Conservation (phyloP, 2,113 vertebrate genomes). For the Phycodurus eques region DNA sequence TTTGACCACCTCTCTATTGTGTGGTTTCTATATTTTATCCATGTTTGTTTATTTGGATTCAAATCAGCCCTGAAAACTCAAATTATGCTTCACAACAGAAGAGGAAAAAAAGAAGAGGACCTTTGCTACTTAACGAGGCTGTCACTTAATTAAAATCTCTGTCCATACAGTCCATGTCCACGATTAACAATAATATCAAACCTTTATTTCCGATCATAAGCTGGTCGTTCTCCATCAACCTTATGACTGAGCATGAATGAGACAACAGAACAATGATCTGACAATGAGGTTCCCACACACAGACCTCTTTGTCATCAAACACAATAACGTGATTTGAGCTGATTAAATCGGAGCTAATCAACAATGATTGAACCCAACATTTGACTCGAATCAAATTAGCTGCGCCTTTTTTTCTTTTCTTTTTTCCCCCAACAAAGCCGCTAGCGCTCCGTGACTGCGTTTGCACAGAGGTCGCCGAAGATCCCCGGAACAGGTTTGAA, state of each 20-base stretch:
- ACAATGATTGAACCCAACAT: conserved; percentile 68
- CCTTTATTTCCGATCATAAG: not conserved
- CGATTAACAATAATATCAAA: conserved; percentile 34
- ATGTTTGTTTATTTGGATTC: too few species aligned
- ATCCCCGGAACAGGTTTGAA: conserved; percentile 61
- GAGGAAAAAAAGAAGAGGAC: not conserved
- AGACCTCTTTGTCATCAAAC: conserved; percentile 73
- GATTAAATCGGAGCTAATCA: conserved; percentile 75
- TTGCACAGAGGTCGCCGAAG: conserved; percentile 35
- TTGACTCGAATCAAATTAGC: conserved; percentile 73
- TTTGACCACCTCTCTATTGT: too few species aligned
- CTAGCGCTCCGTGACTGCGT: conserved; percentile 30
- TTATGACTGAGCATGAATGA: conserved; percentile 63
- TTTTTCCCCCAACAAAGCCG: conserved; percentile 33
- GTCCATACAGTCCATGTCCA: conserved; percentile 23
- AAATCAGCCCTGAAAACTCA: too few species aligned
- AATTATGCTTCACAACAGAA: not conserved
- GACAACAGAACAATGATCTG: conserved; percentile 69
- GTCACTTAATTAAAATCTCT: not conserved
- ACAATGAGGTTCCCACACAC: conserved; percentile 67
- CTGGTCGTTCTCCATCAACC: conserved; percentile 52
- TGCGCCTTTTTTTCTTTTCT: conserved; percentile 28
- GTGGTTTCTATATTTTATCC: too few species aligned
- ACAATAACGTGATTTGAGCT: conserved; percentile 75
- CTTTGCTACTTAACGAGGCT: not conserved